Base-by-base conservation (phyloP, 2,113 vertebrate species). In the Polypterus bichir region DNA sequence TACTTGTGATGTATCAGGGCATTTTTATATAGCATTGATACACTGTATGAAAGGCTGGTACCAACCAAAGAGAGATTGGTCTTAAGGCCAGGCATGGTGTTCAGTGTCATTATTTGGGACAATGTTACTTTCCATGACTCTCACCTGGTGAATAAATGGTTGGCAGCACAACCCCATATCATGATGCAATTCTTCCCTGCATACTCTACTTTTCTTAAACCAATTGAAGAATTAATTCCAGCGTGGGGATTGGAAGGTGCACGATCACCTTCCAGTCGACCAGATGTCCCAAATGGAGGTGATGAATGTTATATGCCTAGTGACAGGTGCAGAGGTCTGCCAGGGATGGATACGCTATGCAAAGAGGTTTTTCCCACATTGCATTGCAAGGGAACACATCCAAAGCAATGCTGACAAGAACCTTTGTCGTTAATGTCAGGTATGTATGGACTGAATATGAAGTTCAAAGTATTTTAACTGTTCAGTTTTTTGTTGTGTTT, bases 301-400 rank as follows among this genome's bases (percentile, higher is more conserved):
- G 44, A 67, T 67, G 62, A 51, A 64, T 59, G 62, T 62, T 49
- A 54, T 6, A 61, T 64, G 57, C 45, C 49, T 63, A 49, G 62
- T 6, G 49, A 59, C 60, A 45, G 46, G 48, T 55, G 62, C 56
- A 64, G 65, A 63, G 46, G 27, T 46, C 49, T 60, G 49, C 46
- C 61, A 27, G 27, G 27, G 27, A 27, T 27, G 27, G 27, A 27
- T 27, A 27, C 27, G 27, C 27, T 27, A 27, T 6, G 27, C 27
- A 27, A 27, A 27, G 27, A 27, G 27, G 27, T 27, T 27, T 27
- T 27, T 27, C 27, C 27, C 27, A 27, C 27, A 27, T 27, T 27
- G 27, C 27, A 27, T 27, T 27, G 27, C 27, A 27, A 27, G 27
- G 27, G 27, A 27, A 27, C 1, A 27, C 27, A 27, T 27, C 27